A percentile compares a stretch with the other conserved stretches of the same genome.
Evolutionary conservation across 2,797 vertebrate genomes (phyloP).

Genomic region (Ispidina picta): DNA sequence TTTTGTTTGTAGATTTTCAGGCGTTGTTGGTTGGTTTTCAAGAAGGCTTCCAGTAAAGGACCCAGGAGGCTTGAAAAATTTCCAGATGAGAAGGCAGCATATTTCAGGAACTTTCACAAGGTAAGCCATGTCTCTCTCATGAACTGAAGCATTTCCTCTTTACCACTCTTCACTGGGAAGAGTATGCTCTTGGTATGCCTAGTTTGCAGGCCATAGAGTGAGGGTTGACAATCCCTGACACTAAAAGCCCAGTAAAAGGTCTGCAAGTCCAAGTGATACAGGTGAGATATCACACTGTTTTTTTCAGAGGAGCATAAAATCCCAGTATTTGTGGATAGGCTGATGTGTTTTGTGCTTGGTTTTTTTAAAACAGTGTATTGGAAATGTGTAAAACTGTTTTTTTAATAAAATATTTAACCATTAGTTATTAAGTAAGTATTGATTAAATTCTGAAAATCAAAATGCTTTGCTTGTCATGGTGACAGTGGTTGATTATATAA

Average conservation of each 20-base stretch:
- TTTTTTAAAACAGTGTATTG: not conserved
- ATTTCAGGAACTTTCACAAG: slow-evolving; percentile 98
- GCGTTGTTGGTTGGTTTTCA: slow-evolving; percentile 98
- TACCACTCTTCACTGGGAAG: not conserved
- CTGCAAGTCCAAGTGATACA: not conserved
- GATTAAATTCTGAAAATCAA: not conserved
- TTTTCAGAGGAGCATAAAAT: not conserved
- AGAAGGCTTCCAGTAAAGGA: slow-evolving; percentile 98
- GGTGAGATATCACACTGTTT: not conserved
- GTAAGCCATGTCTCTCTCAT: slow-evolving; percentile 65
- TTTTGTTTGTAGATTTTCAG: slow-evolving; percentile 91
- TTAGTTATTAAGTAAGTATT: not conserved
- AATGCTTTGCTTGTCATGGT: not conserved
- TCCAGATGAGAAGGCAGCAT: slow-evolving; percentile 97
- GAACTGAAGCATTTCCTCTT: not conserved
- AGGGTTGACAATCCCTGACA: not conserved
- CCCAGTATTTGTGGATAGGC: not conserved
- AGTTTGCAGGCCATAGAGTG: not conserved
- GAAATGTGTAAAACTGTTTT: not conserved
- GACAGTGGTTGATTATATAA: not conserved
- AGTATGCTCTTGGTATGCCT: not conserved
- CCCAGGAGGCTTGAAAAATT: slow-evolving; percentile 96
- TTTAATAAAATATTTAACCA: not conserved
- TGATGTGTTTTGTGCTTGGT: not conserved
- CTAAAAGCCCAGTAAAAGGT: not conserved